Evolutionary conservation across 2,888 invertebrate genomes (phyloP).

Genomic region (Danaus chrysippus): DNA sequence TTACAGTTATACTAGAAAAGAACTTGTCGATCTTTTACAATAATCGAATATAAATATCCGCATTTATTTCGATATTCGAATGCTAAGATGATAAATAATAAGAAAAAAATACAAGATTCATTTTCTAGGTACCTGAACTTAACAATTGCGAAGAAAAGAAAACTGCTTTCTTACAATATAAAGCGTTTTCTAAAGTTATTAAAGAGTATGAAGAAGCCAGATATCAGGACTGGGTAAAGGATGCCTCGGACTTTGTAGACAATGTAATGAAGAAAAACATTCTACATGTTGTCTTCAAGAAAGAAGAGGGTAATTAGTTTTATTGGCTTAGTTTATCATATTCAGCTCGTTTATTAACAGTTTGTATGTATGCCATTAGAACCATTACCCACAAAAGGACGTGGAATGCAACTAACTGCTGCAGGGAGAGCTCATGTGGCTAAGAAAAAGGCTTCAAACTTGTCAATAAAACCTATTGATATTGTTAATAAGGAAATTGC

Average conservation of each 20-base stretch:
- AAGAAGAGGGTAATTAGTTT: constrained; percentile 47
- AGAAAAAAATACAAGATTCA: neutral
- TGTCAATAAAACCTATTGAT: constrained; percentile 55
- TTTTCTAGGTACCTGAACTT: constrained; percentile 79
- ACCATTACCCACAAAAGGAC: constrained; percentile 34
- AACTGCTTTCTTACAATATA: constrained; percentile 88
- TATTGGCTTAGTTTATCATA: neutral
- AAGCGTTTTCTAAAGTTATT: constrained; percentile 85
- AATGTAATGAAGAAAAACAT: constrained; percentile 84
- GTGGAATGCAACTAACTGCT: constrained; percentile 63
- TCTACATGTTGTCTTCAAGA: constrained; percentile 76
- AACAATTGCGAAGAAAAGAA: constrained; percentile 86
- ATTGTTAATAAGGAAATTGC: constrained; percentile 68
- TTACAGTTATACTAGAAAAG: neutral
- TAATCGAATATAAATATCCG: no score
- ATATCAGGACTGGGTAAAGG: constrained; percentile 84
- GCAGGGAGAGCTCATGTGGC: constrained; percentile 63
- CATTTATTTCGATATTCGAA: no score
- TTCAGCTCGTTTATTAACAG: neutral
- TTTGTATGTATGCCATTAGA: constrained; percentile 15
- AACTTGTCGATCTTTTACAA: no score
- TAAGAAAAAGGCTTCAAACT: constrained; percentile 52
- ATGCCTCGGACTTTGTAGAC: constrained; percentile 81
- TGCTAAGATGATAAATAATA: no score
- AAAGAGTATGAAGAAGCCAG: constrained; percentile 86